Percentiles rank a stretch among this genome's conserved stretches.
These are phyloP conservation scores for Machimus atricapillus DNA, from an alignment of 2,888 invertebrate species.

Conservation along the genomic window DNA sequence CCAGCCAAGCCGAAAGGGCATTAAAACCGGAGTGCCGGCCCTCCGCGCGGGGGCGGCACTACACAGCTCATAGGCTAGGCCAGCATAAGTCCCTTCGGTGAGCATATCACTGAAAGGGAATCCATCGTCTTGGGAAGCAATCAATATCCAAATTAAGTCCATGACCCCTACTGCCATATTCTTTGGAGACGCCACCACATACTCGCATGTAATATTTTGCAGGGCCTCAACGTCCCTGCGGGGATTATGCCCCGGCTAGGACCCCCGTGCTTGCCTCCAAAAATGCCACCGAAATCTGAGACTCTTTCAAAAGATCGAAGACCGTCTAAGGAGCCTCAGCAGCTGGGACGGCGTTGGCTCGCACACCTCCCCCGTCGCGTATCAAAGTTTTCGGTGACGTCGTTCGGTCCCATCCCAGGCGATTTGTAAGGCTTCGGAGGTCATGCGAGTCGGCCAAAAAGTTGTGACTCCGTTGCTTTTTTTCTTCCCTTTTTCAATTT, in stretches of 20 bases:
- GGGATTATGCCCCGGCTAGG: not conserved
- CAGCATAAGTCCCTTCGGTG: not conserved
- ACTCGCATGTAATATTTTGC: not conserved
- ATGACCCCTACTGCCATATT: not conserved
- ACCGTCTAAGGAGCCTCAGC: not conserved
- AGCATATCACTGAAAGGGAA: constrained; percentile 19
- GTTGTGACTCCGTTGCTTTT: not conserved
- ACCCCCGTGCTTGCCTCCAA: not conserved
- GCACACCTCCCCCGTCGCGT: not conserved
- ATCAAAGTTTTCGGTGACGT: not conserved
- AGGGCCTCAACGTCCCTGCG: not conserved
- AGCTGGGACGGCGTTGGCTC: not conserved
- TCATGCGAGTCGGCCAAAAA: not conserved
- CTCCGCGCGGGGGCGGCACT: not conserved
- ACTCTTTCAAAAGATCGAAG: constrained; percentile 4
- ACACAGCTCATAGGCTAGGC: not conserved
- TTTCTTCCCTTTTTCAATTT: not conserved
- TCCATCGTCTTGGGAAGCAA: constrained; percentile 24
- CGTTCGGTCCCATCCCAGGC: not conserved
- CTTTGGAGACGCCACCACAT: not conserved
- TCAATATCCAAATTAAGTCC: constrained; percentile 34
- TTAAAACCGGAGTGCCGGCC: not conserved
- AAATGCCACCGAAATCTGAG: not conserved
- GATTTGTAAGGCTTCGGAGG: not conserved
- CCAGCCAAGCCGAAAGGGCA: not conserved